Base-by-base conservation (phyloP, 2,888 invertebrate species). In the Embidobia sp. region DNA sequence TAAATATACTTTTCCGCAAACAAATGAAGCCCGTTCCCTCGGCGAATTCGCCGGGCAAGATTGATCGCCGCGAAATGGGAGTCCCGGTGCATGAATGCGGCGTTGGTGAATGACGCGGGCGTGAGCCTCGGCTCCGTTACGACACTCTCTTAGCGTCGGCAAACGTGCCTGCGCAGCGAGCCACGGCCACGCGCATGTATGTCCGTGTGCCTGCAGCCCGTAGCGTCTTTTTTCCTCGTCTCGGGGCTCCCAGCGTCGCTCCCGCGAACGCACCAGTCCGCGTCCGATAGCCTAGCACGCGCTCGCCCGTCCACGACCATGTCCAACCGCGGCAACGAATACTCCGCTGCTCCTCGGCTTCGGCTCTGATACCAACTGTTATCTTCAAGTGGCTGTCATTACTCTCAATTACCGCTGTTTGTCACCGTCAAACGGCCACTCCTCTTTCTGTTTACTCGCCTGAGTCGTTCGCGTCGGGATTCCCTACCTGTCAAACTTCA, bases 141-240 rank as follows among this genome's bases (percentile, higher is more conserved):
- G 42, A 48, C 35, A 53, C 53, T 46, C 48, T 35, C 33, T 53
- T 49, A 74, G 22, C 35, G 27, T 42, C 51, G 57, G 22, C 53
- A 59, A 61, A 48, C 49, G 19, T 67, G 77, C 59, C 66, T 72
- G 67, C 69, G 42, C 66, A 59, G 49, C 46, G 70, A 59, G 15
- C 64, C 77, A 77, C 73, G 77, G 77, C 61, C 61, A 42, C 33
- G 26, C 44, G 11, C 29, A 1, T n/a, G 10, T 18, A 0, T 46
- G 46, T 33, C 35, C 51, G 42, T 64, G 29, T 61, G 70, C 48
- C 70, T 40, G 22, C 40, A 35, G 31, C 7, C 44, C 53, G 53
- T 57, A 4, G 19, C 33, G 35, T 44, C 55, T 35, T 46, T 73
- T 73, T 73, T 66, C 27, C 64, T 64, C 57, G 46, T 72, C 37